Percentiles rank a stretch among this genome's conserved stretches.
Conservation (phyloP, 2,113 vertebrate genomes). For the Cathartes aura region DNA sequence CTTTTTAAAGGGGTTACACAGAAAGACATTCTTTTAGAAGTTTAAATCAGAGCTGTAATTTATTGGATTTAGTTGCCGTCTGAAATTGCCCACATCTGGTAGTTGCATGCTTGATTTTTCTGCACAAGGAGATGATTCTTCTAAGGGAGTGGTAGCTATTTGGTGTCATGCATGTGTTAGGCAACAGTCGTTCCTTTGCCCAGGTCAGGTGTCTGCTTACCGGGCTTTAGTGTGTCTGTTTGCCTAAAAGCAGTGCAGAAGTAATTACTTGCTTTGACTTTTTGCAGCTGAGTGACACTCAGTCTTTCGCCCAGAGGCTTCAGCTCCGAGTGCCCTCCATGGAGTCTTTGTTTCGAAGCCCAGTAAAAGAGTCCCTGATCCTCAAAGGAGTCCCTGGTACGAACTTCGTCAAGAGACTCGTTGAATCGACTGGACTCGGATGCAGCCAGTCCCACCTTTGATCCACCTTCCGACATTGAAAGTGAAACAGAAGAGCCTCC, state of each 20-base stretch:
- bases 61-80: background rate
- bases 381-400: conserved; percentile 89
- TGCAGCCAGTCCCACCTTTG: conserved; percentile 71
- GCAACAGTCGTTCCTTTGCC: background rate
- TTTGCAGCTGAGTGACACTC: conserved; percentile 82
- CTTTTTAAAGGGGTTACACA: background rate
- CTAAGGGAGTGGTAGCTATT: background rate
- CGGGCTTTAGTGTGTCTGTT: background rate
- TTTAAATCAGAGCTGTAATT: background rate
- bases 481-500: conserved; percentile 88
- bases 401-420: conserved; percentile 89
- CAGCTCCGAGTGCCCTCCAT: conserved; percentile 91
- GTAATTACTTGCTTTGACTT: background rate
- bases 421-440: conserved; percentile 84
- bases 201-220: background rate
- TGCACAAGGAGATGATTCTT: background rate
- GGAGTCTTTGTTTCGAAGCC: conserved; percentile 91
- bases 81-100: background rate
- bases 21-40: background rate
- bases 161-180: background rate
- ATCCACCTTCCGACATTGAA: conserved; percentile 92
- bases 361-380: conserved; percentile 86
- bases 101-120: background rate
- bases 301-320: conserved; percentile 89
- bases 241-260: background rate